phyloP scores from a whole-genome alignment of 2,888 invertebrate genomes.

The Cataglyphis albicans region DNA sequence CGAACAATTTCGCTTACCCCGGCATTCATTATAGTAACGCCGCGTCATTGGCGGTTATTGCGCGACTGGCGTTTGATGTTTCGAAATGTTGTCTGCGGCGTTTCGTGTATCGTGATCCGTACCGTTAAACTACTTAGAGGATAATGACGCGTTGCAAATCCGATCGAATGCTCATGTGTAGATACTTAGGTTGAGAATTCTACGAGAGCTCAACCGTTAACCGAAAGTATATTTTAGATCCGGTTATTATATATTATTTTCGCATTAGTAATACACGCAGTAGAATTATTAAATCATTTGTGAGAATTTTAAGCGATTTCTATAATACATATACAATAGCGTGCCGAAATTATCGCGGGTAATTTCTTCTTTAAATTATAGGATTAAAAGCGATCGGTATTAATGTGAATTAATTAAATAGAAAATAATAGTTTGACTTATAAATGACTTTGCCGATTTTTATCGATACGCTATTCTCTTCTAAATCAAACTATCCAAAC shows the following conservation, averaged over 20 bases:
- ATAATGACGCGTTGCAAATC: constrained; percentile 53
- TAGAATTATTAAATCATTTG: background rate
- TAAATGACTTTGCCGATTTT: background rate
- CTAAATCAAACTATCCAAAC: background rate
- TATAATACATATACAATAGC: background rate
- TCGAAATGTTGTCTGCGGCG: constrained; percentile 48
- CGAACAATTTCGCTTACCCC: constrained; percentile 57
- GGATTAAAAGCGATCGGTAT: background rate
- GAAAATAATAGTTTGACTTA: background rate
- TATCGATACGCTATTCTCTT: background rate
- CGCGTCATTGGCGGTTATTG: constrained; percentile 54
- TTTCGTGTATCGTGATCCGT: constrained; percentile 46
- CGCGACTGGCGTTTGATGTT: constrained; percentile 52
- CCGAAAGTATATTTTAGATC: constrained; percentile 17
- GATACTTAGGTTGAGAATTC: background rate
- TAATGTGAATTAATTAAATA: background rate
- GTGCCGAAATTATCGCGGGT: background rate
- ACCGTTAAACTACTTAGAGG: constrained; percentile 49
- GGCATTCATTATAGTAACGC: constrained; percentile 50
- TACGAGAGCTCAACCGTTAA: constrained; percentile 23
- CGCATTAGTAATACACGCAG: background rate
- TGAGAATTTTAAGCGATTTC: background rate
- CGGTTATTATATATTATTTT: constrained; percentile 4
- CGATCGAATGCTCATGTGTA: constrained; percentile 13
- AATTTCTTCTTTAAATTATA: background rate